phyloP scores from a whole-genome alignment of 2,797 vertebrate species.

The Cossypha polioptera region DNA sequence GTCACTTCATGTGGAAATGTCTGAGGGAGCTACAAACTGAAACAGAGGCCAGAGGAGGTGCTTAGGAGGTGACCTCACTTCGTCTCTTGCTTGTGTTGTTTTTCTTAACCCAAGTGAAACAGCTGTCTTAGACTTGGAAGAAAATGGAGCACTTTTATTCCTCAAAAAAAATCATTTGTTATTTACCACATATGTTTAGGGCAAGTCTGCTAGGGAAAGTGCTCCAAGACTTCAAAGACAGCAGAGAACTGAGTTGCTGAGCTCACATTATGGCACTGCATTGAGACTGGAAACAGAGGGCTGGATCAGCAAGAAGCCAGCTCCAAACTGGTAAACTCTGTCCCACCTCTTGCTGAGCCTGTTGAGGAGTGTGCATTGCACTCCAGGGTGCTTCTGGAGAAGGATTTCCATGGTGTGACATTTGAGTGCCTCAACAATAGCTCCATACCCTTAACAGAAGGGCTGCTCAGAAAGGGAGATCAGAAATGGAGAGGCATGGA shows the following conservation, averaged over 20 bases:
- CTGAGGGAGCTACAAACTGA: not conserved
- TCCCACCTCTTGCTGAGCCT: not conserved
- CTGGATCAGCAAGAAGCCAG: not conserved
- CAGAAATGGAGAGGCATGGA: not conserved
- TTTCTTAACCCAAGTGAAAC: not conserved
- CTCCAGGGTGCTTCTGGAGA: not conserved
- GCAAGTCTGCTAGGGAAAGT: not conserved
- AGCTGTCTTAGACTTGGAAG: not conserved
- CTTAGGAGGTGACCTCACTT: constrained; percentile 3
- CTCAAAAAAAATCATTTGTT: not conserved
- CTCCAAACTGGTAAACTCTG: not conserved
- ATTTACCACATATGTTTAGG: not conserved
- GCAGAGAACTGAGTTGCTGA: not conserved
- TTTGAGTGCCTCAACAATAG: not conserved
- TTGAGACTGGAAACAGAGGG: not conserved
- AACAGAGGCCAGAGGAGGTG: not conserved
- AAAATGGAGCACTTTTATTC: accelerated
- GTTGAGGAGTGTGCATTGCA: not conserved
- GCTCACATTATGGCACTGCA: not conserved
- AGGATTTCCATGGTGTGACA: not conserved
- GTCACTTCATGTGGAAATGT: not conserved
- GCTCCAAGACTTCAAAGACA: not conserved
- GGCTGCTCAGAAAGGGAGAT: not conserved
- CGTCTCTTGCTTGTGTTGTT: not conserved
- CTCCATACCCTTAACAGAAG: not conserved